Evolutionary conservation across 2,113 vertebrate genomes (phyloP).

Genomic region (Labeo rohita): DNA sequence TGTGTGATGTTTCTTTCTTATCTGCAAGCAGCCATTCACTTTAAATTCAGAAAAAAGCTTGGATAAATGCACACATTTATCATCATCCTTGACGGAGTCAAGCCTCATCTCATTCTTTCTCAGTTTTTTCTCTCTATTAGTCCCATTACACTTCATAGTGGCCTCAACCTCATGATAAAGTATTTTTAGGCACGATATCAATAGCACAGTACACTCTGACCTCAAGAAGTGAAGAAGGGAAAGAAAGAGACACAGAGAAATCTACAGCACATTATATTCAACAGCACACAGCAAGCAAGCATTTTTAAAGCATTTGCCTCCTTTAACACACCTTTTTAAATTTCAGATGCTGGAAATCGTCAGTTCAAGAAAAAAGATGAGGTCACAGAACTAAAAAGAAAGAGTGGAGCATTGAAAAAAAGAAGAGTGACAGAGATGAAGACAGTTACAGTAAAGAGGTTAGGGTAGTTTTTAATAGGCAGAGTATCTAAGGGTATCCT

Average conservation of each 20-base stretch:
- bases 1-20: not conserved
- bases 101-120: not conserved
- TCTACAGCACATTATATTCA: not conserved
- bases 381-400: constrained; percentile 50
- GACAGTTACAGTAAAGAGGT: constrained; percentile 58
- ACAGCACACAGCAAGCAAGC: not conserved
- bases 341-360: not conserved
- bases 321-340: not conserved
- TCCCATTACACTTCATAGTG: constrained; percentile 67
- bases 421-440: not conserved
- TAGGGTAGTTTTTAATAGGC: constrained; percentile 53
- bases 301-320: not conserved
- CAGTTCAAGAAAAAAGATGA: not conserved
- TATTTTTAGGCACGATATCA: constrained; percentile 80
- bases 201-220: constrained; percentile 76
- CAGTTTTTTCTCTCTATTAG: constrained; percentile 54
- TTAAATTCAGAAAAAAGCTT: not conserved
- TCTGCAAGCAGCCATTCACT: not conserved
- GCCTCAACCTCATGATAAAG: constrained; percentile 70
- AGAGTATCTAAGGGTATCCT: constrained; percentile 54
- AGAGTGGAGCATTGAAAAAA: constrained; percentile 3
- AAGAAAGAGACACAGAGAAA: constrained; percentile 55
- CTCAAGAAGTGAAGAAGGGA: constrained; percentile 62
- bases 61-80: not conserved
- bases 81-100: constrained; percentile 5